phyloP scores from a whole-genome alignment of 2,113 vertebrate genomes.

The Thomomys bottae region DNA sequence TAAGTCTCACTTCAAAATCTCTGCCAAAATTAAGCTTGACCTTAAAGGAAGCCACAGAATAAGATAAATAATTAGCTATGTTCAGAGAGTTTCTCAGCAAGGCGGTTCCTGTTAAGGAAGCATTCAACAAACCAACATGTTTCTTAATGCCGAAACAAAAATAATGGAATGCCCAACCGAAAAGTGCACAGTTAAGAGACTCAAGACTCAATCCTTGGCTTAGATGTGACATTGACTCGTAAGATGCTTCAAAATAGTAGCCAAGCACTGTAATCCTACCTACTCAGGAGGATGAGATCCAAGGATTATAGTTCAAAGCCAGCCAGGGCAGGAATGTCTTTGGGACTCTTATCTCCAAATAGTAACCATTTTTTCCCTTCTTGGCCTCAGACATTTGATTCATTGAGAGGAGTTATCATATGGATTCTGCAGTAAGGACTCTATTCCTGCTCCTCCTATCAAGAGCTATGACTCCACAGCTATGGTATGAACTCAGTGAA shows the following conservation, averaged over 20 bases:
- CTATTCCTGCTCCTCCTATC: background rate
- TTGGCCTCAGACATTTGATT: background rate
- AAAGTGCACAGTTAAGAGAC: background rate
- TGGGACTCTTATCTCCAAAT: too few species aligned
- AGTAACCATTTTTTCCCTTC: background rate
- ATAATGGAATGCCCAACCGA: background rate
- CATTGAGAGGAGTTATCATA: background rate
- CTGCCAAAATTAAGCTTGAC: slow-evolving; percentile 15
- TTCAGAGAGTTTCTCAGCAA: background rate
- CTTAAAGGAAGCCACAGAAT: slow-evolving; percentile 5
- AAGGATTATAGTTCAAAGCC: too few species aligned
- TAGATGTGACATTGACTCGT: background rate
- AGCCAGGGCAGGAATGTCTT: too few species aligned
- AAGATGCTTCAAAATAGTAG: background rate
- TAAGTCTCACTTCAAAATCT: slow-evolving; percentile 36
- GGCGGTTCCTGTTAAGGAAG: background rate
- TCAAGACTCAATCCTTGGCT: too few species aligned
- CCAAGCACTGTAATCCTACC: too few species aligned
- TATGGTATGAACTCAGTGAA: background rate
- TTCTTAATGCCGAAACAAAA: background rate
- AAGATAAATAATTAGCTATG: background rate
- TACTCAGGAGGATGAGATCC: too few species aligned
- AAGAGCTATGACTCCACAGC: background rate
- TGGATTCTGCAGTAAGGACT: background rate
- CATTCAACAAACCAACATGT: background rate